Percentiles rank a stretch among this genome's conserved stretches.
These are phyloP conservation scores for Trichogramma pretiosum DNA, from an alignment of 1,140 invertebrate genomes.

Conservation along the genomic window DNA sequence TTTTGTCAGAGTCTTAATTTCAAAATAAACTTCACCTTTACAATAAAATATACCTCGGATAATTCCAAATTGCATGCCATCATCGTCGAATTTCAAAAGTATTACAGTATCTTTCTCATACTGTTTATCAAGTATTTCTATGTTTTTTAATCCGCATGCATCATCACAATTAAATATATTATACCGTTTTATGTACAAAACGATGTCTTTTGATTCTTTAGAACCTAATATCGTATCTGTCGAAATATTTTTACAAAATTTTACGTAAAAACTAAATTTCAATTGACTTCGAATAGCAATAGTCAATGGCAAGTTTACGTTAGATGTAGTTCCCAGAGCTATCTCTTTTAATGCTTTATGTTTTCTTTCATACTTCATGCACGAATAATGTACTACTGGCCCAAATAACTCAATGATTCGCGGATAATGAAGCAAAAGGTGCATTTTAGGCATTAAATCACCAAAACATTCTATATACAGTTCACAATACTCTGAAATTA, in stretches of 20 bases:
- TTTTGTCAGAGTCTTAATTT: constrained; percentile 6
- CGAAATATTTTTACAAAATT: constrained; percentile 1
- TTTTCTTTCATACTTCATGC: constrained; percentile 19
- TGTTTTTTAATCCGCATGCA: too few species aligned
- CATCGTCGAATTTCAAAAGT: constrained; percentile 9
- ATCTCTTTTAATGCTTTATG: constrained; percentile 20
- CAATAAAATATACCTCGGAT: constrained; percentile 17
- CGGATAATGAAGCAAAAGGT: constrained; percentile 18
- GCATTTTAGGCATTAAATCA: constrained; percentile 21
- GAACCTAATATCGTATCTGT: constrained; percentile 10
- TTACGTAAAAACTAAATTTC: constrained; percentile 8
- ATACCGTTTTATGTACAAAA: background rate
- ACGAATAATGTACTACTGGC: constrained; percentile 20
- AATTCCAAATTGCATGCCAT: constrained; percentile 13
- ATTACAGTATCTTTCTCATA: constrained; percentile 12
- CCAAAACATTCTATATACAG: constrained; percentile 14
- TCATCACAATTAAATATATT: constrained; percentile 1
- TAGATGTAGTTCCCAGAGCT: background rate
- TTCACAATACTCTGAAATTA: constrained; percentile 7
- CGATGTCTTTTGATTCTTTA: background rate
- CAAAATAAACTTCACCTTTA: constrained; percentile 15
- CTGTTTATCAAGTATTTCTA: constrained; percentile 15
- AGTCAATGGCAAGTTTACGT: constrained; percentile 13
- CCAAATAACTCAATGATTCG: constrained; percentile 14
- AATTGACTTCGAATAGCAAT: constrained; percentile 18